Percentiles rank a stretch among this genome's conserved stretches.
These are phyloP conservation scores for Coenobita brevimanus DNA, from an alignment of 1,140 invertebrate genomes.

Conservation along the genomic window DNA sequence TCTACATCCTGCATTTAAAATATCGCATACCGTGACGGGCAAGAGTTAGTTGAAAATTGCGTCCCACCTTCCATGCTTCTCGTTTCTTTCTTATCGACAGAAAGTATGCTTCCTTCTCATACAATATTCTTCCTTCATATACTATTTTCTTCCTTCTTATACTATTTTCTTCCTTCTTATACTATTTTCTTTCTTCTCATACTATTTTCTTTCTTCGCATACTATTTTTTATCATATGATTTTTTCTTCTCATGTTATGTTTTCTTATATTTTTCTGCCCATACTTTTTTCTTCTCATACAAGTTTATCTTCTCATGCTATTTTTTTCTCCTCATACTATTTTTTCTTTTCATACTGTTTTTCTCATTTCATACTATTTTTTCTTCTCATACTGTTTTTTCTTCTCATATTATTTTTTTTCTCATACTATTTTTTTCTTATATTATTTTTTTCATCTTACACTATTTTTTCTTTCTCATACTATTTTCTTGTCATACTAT, in stretches of 20 bases:
- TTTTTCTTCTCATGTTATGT: neutral
- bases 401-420: neutral
- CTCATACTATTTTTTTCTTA: neutral
- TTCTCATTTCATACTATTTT: too few relatives aligned
- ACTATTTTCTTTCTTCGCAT: neutral
- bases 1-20: too few relatives aligned
- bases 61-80: too few relatives aligned
- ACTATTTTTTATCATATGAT: constrained; percentile 9
- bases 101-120: neutral
- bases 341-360: neutral
- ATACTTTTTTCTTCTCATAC: neutral
- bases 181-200: neutral
- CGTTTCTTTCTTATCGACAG: too few relatives aligned
- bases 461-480: neutral
- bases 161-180: neutral
- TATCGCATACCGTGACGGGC: too few relatives aligned
- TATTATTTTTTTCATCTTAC: neutral
- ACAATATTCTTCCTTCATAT: neutral
- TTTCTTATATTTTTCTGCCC: neutral
- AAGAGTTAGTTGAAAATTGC: too few relatives aligned
- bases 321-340: neutral
- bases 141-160: neutral
- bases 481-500: too few relatives aligned
- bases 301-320: neutral
- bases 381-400: neutral